Evolutionary conservation across 2,888 invertebrate species (phyloP).

Genomic region (Ecdyonurus torrentis): DNA sequence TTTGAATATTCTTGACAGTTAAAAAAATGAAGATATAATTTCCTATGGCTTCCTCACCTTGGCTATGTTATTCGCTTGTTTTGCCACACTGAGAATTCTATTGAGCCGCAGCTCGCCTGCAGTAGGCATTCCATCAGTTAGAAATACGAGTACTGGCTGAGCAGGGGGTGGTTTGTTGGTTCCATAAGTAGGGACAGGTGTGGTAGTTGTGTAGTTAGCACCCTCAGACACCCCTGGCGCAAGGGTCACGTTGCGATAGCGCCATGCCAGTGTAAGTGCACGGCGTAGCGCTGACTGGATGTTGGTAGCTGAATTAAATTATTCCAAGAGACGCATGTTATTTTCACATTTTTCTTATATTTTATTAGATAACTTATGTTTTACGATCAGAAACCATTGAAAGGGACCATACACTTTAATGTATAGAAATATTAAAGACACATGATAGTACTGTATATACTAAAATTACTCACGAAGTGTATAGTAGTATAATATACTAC

Average conservation of each 20-base stretch:
- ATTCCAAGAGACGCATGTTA: no score
- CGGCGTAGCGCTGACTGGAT: slow-evolving; percentile 3
- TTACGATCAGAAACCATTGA: no score
- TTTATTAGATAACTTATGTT: no score
- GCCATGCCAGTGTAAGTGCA: not conserved
- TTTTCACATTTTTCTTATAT: no score
- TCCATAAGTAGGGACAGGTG: not conserved
- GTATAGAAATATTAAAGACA: not conserved
- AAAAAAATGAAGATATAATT: not conserved
- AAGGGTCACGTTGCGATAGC: not conserved
- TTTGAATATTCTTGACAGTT: no score
- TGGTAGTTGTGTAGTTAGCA: not conserved
- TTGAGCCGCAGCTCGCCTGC: slow-evolving; percentile 35
- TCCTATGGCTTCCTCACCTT: slow-evolving; percentile 7
- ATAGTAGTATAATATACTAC: no score
- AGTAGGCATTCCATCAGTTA: slow-evolving; percentile 49
- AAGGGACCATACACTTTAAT: no score
- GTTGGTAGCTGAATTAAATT: not conserved
- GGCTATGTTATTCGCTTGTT: slow-evolving; percentile 28
- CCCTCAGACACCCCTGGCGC: not conserved
- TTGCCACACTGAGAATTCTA: slow-evolving; percentile 33
- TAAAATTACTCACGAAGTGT: no score
- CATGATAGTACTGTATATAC: not conserved
- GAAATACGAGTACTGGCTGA: slow-evolving; percentile 45
- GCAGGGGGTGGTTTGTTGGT: slow-evolving; percentile 20